These are phyloP conservation scores for Volucella bombylans DNA, from an alignment of 2,888 invertebrate genomes.

Conservation along the genomic window DNA sequence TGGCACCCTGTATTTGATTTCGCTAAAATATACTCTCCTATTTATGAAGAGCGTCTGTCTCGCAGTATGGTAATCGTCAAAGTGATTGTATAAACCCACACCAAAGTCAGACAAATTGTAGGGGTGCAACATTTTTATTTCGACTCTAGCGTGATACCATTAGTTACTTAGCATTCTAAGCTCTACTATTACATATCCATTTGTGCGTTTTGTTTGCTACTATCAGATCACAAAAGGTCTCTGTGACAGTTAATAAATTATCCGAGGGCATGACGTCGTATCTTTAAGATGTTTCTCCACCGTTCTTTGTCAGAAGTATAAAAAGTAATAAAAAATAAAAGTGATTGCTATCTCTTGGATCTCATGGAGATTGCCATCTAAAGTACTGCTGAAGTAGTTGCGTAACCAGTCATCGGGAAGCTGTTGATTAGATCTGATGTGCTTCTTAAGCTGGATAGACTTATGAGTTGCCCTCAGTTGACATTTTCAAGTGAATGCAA, in stretches of 20 bases:
- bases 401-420: conserved; percentile 42
- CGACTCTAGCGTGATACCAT: conserved; percentile 12
- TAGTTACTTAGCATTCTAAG: conserved; percentile 13
- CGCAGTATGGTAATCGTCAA: neutral
- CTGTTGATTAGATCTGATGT: conserved; percentile 28
- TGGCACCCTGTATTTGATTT: no score
- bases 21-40: no score
- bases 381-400: conserved; percentile 31
- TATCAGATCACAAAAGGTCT: conserved; percentile 53
- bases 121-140: conserved; percentile 13
- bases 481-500: no score
- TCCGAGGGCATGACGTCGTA: conserved; percentile 47
- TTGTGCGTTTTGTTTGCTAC: neutral
- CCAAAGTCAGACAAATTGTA: conserved; percentile 1
- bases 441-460: neutral
- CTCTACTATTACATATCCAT: neutral
- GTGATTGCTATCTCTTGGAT: conserved; percentile 24
- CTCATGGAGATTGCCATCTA: conserved; percentile 45
- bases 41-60: no score
- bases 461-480: no score
- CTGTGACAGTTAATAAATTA: conserved; percentile 54
- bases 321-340: conserved; percentile 4
- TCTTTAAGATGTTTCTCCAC: conserved; percentile 42
- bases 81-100: neutral
- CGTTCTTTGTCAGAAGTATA: conserved; percentile 2